Evolutionary conservation across 2,797 vertebrate species (phyloP).

Genomic region (Botia almorhae): DNA sequence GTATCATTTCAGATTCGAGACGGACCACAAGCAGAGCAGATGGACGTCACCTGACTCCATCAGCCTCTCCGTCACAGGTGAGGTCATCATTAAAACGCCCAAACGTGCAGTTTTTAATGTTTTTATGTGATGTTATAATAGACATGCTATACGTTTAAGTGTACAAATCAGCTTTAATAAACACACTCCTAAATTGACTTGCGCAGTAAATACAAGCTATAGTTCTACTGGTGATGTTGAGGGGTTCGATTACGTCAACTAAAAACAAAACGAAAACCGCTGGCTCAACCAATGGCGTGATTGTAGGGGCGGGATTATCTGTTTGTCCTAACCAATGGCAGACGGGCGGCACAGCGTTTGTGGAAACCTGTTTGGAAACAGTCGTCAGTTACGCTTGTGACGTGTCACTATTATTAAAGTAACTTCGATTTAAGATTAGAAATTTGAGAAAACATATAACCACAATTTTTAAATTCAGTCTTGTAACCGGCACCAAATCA

Average conservation of each 20-base stretch:
- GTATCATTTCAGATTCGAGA: constrained; percentile 83
- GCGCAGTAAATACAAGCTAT: neutral
- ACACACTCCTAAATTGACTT: neutral
- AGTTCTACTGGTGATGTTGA: neutral
- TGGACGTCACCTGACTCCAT: constrained; percentile 80
- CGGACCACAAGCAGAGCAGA: constrained; percentile 74
- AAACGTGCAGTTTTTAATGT: neutral
- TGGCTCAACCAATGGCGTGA: too few relatives aligned
- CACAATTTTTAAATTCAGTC: too few relatives aligned
- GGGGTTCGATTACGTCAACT: neutral
- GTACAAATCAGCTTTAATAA: neutral
- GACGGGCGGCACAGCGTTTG: too few relatives aligned
- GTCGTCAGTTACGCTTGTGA: too few relatives aligned
- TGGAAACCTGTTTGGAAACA: too few relatives aligned
- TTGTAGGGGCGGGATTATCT: too few relatives aligned
- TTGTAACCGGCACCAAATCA: neutral
- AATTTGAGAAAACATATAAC: too few relatives aligned
- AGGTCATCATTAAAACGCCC: neutral
- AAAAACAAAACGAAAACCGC: neutral
- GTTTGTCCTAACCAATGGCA: too few relatives aligned
- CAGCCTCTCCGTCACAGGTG: constrained; percentile 76
- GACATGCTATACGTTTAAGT: neutral
- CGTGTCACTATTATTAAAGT: too few relatives aligned
- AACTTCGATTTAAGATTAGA: too few relatives aligned
- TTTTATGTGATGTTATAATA: neutral